These are phyloP conservation scores for Lithobates pipiens DNA, from an alignment of 2,797 vertebrate genomes.

Conservation along the genomic window DNA sequence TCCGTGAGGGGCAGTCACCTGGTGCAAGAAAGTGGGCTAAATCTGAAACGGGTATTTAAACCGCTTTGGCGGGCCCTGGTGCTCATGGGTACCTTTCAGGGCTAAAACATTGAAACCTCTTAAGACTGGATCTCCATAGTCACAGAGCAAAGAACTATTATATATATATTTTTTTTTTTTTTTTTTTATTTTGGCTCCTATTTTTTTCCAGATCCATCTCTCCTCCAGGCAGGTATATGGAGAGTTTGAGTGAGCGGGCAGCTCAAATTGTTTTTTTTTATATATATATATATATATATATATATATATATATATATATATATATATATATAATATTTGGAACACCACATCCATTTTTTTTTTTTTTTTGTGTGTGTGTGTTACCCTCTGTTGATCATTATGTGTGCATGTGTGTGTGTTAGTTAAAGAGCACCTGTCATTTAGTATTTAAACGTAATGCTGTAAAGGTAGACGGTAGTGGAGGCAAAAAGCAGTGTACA, in stretches of 20 bases:
- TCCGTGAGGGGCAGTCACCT: not conserved
- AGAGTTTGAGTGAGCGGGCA: slow-evolving; percentile 12
- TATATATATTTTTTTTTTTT: slow-evolving; percentile 30
- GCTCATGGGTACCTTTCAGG: slow-evolving; percentile 2
- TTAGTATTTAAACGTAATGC: not conserved
- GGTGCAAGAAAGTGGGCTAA: not conserved
- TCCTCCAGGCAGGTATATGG: slow-evolving; percentile 23
- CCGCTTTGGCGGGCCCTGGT: slow-evolving; percentile 24
- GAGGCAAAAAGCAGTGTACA: too few species aligned
- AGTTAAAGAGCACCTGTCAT: slow-evolving; percentile 1
- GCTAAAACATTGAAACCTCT: slow-evolving; percentile 15
- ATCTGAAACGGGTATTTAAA: slow-evolving; percentile 61
- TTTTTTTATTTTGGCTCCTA: not conserved
- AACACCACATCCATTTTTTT: not conserved
- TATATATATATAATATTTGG: slow-evolving; percentile 8
- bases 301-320: too few species aligned
- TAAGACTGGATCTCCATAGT: slow-evolving; percentile 43
- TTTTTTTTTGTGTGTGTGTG: not conserved
- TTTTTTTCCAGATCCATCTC: slow-evolving; percentile 6
- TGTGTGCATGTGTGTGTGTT: not conserved
- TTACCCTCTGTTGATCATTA: slow-evolving; percentile 23
- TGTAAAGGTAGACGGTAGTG: too few species aligned
- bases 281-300: too few species aligned
- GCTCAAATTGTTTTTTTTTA: slow-evolving; percentile 4
- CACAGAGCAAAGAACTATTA: slow-evolving; percentile 44